Base-by-base conservation (phyloP, 2,888 invertebrate species). In the Rhagonycha fulva region DNA sequence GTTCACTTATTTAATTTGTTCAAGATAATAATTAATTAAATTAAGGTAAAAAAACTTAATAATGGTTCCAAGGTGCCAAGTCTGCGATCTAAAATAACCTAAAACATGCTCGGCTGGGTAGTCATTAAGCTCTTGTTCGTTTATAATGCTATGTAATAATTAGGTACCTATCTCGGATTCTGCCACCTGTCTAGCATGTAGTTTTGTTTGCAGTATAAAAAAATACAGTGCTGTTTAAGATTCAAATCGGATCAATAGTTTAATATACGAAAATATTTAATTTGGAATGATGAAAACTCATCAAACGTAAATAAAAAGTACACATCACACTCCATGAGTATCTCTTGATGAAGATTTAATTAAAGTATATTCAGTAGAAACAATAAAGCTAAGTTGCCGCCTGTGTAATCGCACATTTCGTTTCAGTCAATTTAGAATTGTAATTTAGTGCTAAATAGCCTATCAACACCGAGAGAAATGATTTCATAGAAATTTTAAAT, bases 71-170 rank as follows among this genome's bases (percentile, higher is more conserved):
- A 66, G 63, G 63, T 66, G 24, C 63, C 23, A 66, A 26, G n/a
- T 66, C 26, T 66, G 63, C 9, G n/a, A 66, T 66, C 12, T 24
- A 66, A 62, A 62, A 66, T 26, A 47, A 47, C 47, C 47, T n/a
- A 66, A 66, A 66, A 26, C 60, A 28, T 72, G 67, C 30, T 19
- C 66, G 63, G 63, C 63, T 68, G 68, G 72, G 69, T 66, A 61
- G 70, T 76, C 72, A 72, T 76, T 76, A 76, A 70, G 76, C 72
- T 63, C 72, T 71, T 76, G 72, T 63, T 70, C 71, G 75, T 66
- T 66, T 66, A 66, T 66, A 66, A 66, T 66, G 72, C 62, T 70
- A 63, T 68, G 71, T 72, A 71, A 75, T 72, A 76, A 76, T 72
- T 76, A 76, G 72, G 72, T 63, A 47, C 69, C 69, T 61, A 72